Percentiles rank a stretch among this genome's conserved stretches.
phyloP scores from a whole-genome alignment of 2,888 invertebrate species.

The Tipula unca region DNA sequence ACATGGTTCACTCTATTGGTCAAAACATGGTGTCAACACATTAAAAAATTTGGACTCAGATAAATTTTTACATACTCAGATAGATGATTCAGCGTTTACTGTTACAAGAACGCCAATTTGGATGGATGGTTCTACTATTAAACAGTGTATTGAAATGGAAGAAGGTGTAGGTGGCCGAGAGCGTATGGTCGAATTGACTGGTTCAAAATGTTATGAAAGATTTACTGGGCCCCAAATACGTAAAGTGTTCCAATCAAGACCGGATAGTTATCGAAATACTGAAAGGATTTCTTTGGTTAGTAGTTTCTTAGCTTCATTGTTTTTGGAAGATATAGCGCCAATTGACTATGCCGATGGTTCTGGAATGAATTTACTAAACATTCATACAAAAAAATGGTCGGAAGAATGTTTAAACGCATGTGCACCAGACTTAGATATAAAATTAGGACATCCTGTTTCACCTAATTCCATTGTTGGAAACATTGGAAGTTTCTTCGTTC shows the following conservation, averaged over 20 bases:
- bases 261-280: constrained; percentile 62
- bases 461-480: constrained; percentile 61
- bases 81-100: constrained; percentile 68
- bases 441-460: constrained; percentile 67
- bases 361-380: constrained; percentile 92
- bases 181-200: constrained; percentile 37
- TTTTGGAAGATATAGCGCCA: constrained; percentile 79
- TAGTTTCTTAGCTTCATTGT: constrained; percentile 82
- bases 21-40: constrained; percentile 57
- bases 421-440: constrained; percentile 61
- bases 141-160: constrained; percentile 71
- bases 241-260: constrained; percentile 67
- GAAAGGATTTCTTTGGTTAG: constrained; percentile 87
- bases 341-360: constrained; percentile 91
- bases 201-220: constrained; percentile 41
- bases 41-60: constrained; percentile 59
- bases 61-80: constrained; percentile 74
- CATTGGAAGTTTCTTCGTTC: constrained; percentile 71
- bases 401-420: constrained; percentile 64
- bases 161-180: constrained; percentile 60
- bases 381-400: constrained; percentile 69
- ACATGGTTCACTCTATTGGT: constrained; percentile 97
- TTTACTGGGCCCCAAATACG: constrained; percentile 93
- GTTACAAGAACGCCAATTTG: constrained; percentile 80
- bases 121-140: constrained; percentile 76